Evolutionary conservation across 2,113 vertebrate genomes (phyloP), one percentile per base, ranked within the genome.

Genomic region (Heterotis niloticus): DNA sequence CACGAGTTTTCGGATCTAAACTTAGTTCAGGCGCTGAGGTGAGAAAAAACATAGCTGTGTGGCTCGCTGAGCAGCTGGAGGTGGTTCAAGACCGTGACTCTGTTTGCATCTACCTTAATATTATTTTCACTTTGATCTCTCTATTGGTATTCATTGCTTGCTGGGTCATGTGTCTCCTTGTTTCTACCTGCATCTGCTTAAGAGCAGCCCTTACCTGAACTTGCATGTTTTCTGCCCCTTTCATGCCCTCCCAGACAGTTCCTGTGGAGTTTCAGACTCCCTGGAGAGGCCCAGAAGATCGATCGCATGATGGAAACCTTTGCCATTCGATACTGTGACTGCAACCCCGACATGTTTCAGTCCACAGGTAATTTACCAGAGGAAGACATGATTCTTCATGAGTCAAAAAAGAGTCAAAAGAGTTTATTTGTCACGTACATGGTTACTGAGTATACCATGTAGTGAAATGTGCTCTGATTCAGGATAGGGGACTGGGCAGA

Each of bases 241-340:
- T 84, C 74, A 54, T 70, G 56, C 64, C 12, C 85, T n/a, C 56
- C 75, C 80, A 98, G 97, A 77, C 96, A 97, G 88, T 99, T 99
- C 80, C 86, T 99, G n/a, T 97, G 96, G 96, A 98, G 96, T 82
- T 99, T 99, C 85, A 94, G 97, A 62, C 91, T 99, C 76, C 97
- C 97, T 0, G 97, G 96, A 0, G 97, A 99, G 81, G 96, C 97
- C 0, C 97, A 99, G 91, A 98, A 99, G 91, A 99, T 99, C 0
- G 97, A 98, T 79, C 91, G 97, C 11, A 98, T 98, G 95, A 99
- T 99, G 96, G 97, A 99, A 75, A 88, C 94, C 1, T 99, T 99
- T 23, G 96, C 97, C 20, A 90, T 82, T 0, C 92, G 95, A 60
- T 99, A 99, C 88, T 99, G 96, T 66, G 89, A 94, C 80, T 98